Base-by-base conservation (phyloP, 1,140 invertebrate genomes). In the Drosophila saltans region DNA sequence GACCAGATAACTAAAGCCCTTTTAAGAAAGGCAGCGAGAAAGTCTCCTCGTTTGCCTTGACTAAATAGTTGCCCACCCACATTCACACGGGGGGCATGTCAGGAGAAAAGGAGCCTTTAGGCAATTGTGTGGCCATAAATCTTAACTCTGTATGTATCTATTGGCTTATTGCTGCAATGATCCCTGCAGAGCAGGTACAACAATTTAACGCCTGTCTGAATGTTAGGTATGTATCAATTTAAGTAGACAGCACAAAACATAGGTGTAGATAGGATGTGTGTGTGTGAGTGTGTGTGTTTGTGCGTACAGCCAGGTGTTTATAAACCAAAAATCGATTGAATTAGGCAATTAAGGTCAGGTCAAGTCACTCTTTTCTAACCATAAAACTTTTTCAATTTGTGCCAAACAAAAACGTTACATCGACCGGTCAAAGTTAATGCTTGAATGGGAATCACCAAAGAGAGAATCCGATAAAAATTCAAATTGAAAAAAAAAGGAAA, bases 41-140 rank as follows among this genome's bases (percentile, higher is more conserved):
- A 1, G 30, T 40, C 11, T 61, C 55, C 40, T 36, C 33, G 41
- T 36, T 65, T 69, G 24, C 4, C 41, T 9, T 45, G 30, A 48
- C 56, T 26, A 61, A 63, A 62, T 75, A 76, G 72, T 69, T 24
- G 8, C 73, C 33, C 52, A 48, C 60, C 36, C 39, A n/a, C 3
- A 30, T 55, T 24, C 10, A 45, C 41, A 57, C 36, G 24, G 10
- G 57, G 16, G 16, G 16, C 16, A 39, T 40, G 33, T 58, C 41
- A 75, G 75, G 48, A 67, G 45, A 70, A 63, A 57, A 48, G 59
- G 59, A 62, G 69, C 78, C 66, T 66, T 72, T 80, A 66, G 72
- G 83, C 77, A 88, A 86, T 88, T 86, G 70, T 67, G 61, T 61
- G 73, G 70, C 70, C 66, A 86, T 86, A 86, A 86, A 86, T 86